Base-by-base conservation (phyloP, 2,113 vertebrate genomes). In the Geococcyx californianus region DNA sequence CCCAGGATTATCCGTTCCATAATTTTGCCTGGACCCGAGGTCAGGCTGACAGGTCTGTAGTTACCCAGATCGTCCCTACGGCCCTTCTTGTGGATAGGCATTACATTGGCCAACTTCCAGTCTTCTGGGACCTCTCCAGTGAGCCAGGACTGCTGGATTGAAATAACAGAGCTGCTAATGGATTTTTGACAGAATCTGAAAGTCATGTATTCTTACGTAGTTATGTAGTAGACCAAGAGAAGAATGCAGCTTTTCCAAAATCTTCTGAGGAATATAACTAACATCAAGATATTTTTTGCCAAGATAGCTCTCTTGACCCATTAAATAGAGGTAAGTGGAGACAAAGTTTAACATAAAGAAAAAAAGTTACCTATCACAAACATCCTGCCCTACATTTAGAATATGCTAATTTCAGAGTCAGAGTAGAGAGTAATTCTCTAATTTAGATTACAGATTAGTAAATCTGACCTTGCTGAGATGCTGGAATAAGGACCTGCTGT, bases 401-500 rank as follows among this genome's bases (percentile, higher is more conserved):
- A 56, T 47, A 54, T 9, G 34, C 29, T 31, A 74, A 59, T 29
- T 80, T 70, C 21, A 49, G 21, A 49, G 47, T 49, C 21, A 49
- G 47, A 24, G 23, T 49, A 49, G 47, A 42, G 40, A 49, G 47
- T 49, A 49, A 49, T 24, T 21, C 47, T 49, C 47, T 49, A 49
- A 24, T 23, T 23, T 49, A 49, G 47, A 12, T 49, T 49, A 49
- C 18, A 38, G 13, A 42, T 89, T 45, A 88, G 49, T 31, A 54
- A 23, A 25, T 42, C 98, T 96, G 31, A 99, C 99, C 99, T 98
- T 99, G 99, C 97, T 99, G 99, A 66, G 98, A 98, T 1, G 99
- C 98, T 73, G 99, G 98, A 97, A 99, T 98, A 89, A 99, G 98
- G 83, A 99, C 98, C 93, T 99, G 99, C 4, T 98, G 98, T 29